Conservation (phyloP, 1,140 invertebrate genomes). For the Propsilocerus akamusi region DNA sequence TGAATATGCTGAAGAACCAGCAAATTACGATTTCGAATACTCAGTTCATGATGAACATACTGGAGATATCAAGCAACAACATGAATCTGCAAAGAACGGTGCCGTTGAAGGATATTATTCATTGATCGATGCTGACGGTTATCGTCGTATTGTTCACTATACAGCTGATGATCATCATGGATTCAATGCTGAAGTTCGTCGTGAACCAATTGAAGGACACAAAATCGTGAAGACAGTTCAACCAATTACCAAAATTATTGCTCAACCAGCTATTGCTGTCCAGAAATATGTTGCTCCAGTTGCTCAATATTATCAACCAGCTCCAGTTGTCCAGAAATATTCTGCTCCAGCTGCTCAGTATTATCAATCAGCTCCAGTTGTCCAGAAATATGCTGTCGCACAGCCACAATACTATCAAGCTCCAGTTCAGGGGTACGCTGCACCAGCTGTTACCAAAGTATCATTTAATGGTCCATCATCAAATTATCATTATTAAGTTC, state of each 20-base stretch:
- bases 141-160: slow-evolving; percentile 25
- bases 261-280: too few relatives aligned
- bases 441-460: not conserved
- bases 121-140: slow-evolving; percentile 25
- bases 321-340: too few relatives aligned
- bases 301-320: not conserved
- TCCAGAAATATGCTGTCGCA: not conserved
- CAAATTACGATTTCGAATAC: slow-evolving; percentile 18
- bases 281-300: too few relatives aligned
- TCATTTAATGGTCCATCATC: not conserved
- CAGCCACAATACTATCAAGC: too few relatives aligned
- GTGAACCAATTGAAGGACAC: too few relatives aligned
- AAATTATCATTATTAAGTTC: too few relatives aligned
- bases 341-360: not conserved
- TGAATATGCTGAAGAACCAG: too few relatives aligned
- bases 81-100: slow-evolving; percentile 16
- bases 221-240: too few relatives aligned
- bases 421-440: too few relatives aligned
- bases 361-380: not conserved
- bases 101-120: slow-evolving; percentile 22
- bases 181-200: slow-evolving; percentile 23
- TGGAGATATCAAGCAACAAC: slow-evolving; percentile 16
- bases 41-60: slow-evolving; percentile 20
- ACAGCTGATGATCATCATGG: slow-evolving; percentile 23
- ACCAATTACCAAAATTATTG: not conserved